Evolutionary conservation across 1,140 invertebrate genomes (phyloP), one percentile per base, ranked within the genome.

Genomic region (Cyclargus thomasi): DNA sequence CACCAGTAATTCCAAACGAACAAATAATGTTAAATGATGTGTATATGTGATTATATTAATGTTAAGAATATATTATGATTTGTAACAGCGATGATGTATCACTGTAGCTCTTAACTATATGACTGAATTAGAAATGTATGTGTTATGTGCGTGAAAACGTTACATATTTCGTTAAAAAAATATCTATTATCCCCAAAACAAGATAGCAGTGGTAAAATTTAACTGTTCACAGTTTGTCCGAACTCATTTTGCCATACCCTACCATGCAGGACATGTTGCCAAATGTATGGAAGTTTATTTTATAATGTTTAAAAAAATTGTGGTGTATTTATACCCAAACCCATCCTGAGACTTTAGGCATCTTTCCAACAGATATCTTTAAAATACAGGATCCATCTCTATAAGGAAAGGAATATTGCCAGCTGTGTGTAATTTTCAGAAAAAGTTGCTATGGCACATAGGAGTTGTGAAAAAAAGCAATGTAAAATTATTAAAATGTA

Each of bases 1-100:
- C 64, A 55, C 47, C 47, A 47, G 18, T 68, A 53, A 71, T 68
- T 68, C 64, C 70, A 71, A 70, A 64, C 39, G 67, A 71, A 68
- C 70, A 71, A 71, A 66, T 62, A 68, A 36, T 68, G 68, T 63
- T 35, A 63, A 59, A 55, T 23, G 39, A 17, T 65, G 21, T 69
- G 20, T 68, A 59, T 71, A 57, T 63, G 65, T 71, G 64, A 68
- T 55, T 55, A 65, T 65, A 65, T 65, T 65, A 57, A 65, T 55
- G 18, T 53, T 65, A 65, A 57, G 64, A 17, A 55, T 29, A 22
- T 65, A 53, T 55, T 55, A 20, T 59, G 21, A 53, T 47, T 35
- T 35, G 18, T 57, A 57, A 14, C 29, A 55, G n/a, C 53, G 29
- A 16, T 23, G 29, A 21, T 55, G 18, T 29, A 35, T 17, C 53